Conservation (phyloP, 2,113 vertebrate species). For the cat (Felis catus) region F.catus_Fca126_mat1.0 CM031424.1:26339501-26340000, state of each 20-base stretch:
- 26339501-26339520: too few relatives aligned
- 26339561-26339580: too few relatives aligned
- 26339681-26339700: too few relatives aligned
- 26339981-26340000: not conserved
- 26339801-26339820: not conserved
- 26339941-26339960: not conserved
- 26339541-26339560: too few relatives aligned
- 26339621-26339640: too few relatives aligned
- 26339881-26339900: not conserved
- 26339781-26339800: not conserved
- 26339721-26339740: not conserved
- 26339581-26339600: too few relatives aligned
- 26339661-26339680: too few relatives aligned
- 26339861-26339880: conserved; percentile 40
- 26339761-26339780: not conserved
- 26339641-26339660: too few relatives aligned
- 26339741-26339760: not conserved
- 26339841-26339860: not conserved
- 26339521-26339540: too few relatives aligned
- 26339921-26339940: not conserved
- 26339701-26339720: not conserved
- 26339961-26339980: not conserved
- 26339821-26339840: not conserved
- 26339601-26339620: too few relatives aligned
- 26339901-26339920: not conserved